These are phyloP conservation scores for Echeneis naucrates DNA, from an alignment of 2,797 vertebrate genomes.

Conservation along the genomic window DNA sequence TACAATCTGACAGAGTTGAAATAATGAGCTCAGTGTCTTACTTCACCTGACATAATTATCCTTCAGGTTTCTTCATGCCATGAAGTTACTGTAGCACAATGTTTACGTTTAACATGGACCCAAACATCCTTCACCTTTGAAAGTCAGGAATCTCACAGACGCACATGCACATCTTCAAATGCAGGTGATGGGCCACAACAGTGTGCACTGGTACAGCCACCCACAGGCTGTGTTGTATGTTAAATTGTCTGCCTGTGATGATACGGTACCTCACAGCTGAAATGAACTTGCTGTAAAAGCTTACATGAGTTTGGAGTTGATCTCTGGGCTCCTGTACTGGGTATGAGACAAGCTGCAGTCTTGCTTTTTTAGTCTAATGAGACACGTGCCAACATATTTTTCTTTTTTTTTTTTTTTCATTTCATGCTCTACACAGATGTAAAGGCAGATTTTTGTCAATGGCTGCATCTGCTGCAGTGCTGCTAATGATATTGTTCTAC, in stretches of 20 bases:
- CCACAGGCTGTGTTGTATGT: background rate
- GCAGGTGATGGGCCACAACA: background rate
- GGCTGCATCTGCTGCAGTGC: background rate
- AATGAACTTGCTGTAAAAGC: constrained; percentile 31
- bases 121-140: background rate
- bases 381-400: background rate
- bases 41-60: background rate
- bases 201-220: background rate
- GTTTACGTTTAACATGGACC: background rate
- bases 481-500: background rate
- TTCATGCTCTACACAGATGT: constrained; percentile 3
- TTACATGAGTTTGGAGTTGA: constrained; percentile 33
- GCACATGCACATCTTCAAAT: background rate
- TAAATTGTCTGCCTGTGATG: background rate
- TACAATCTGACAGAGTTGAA: background rate
- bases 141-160: background rate
- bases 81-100: background rate
- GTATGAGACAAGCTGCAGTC: constrained; percentile 7
- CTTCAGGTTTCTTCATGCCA: background rate
- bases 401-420: constrained; percentile 2
- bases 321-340: constrained; percentile 14
- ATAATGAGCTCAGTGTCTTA: background rate
- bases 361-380: constrained; percentile 3
- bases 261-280: constrained; percentile 22
- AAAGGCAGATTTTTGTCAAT: background rate